These are phyloP conservation scores for Oryzias dopingdopingensis DNA, from an alignment of 2,797 vertebrate genomes.

Conservation along the genomic window DNA sequence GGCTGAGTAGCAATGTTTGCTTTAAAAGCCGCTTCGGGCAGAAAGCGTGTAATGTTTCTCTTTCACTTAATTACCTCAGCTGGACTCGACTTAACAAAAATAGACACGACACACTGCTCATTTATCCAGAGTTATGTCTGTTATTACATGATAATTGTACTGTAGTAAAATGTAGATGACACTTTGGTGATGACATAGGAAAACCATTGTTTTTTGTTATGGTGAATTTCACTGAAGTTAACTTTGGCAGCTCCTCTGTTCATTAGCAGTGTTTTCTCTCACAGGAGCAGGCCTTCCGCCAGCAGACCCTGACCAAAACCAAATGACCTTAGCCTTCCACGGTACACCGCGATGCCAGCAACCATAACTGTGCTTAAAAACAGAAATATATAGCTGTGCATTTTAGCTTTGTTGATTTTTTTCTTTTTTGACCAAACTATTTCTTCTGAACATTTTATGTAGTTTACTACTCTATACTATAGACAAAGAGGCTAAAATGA, in stretches of 20 bases:
- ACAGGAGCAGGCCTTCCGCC: conserved; percentile 62
- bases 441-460: conserved; percentile 80
- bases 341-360: conserved; percentile 69
- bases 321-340: conserved; percentile 76
- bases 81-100: conserved; percentile 63
- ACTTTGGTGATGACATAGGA: conserved; percentile 46
- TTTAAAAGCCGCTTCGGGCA: conserved; percentile 43
- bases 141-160: conserved; percentile 63
- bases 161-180: conserved; percentile 58
- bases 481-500: conserved; percentile 65
- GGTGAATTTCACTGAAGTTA: conserved; percentile 48
- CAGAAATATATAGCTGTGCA: conserved; percentile 71
- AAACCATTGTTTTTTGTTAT: conserved; percentile 50
- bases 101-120: conserved; percentile 55
- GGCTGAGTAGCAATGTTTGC: conserved; percentile 46
- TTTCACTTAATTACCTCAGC: conserved; percentile 58
- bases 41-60: conserved; percentile 54
- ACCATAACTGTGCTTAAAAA: conserved; percentile 82
- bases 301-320: conserved; percentile 71
- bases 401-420: conserved; percentile 77
- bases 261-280: conserved; percentile 72
- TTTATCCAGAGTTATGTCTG: conserved; percentile 65
- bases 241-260: conserved; percentile 63
- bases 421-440: conserved; percentile 64
- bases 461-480: conserved; percentile 69